Base-by-base conservation (phyloP, 2,113 vertebrate genomes). In the Mirounga angustirostris region DNA sequence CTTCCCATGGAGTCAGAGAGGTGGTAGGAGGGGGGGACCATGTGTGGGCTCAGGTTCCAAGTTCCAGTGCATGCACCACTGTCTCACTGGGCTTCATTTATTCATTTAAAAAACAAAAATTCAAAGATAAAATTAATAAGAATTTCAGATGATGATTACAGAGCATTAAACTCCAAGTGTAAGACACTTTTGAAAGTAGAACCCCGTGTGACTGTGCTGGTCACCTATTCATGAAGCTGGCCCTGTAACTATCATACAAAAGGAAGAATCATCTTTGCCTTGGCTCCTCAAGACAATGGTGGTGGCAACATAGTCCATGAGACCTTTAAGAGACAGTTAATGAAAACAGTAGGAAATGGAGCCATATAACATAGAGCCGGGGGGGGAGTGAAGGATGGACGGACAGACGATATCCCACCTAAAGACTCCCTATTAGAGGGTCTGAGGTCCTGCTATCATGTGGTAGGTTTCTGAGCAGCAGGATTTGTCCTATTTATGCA, bases 11-110 rank as follows among this genome's bases (percentile, higher is more conserved):
- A 92, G 50, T 33, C 22, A 50, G 12, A 16, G 5, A 46, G 7
- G 0, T n/a, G 33, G 50, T 4, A 4, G 14, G 30, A n/a, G 33
- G 10, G 0, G 4, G 4, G 50, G 4, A 7, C 2, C 14, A 36
- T 16, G 36, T 40, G 36, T 69, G 40, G 8, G 24, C 24, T 56
- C 67, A 24, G 12, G 16, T 0, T 69, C 9, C 24, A 88, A 61
- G 22, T 65, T 21, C 11, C 0, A 0, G 19, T 0, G 0, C 21
- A 14, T 61, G 54, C 12, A 46, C 9, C 24, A 2, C n/a, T 71
- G 10, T 69, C 19, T 56, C 18, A 16, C 0, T 79, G 78, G 36
- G 24, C 11, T 58, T 46, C 40, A 86, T 26, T 92, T 81, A 52
- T 58, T 46, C 40, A 86, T 26, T 92, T 81, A 52, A 30, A 73